Base-by-base conservation (phyloP, 2,888 invertebrate species). In the Coelinius sp. region DNA sequence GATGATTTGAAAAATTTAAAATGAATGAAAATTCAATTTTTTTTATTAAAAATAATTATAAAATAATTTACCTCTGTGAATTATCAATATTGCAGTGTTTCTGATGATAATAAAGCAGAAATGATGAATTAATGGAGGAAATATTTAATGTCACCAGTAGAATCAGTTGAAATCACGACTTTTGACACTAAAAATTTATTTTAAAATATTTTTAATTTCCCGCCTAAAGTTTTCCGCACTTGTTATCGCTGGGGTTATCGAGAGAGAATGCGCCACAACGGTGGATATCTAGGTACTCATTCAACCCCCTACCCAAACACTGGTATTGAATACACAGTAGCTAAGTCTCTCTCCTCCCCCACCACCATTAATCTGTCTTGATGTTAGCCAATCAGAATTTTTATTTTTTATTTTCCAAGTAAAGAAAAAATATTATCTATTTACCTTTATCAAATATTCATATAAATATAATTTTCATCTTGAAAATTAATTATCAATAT, bases 301-400 rank as follows among this genome's bases (percentile, higher is more conserved):
- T 84, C 83, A 83, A 85, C 83, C 84, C 79, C 84, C 85, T 85
- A 84, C 84, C 82, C 77, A 75, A 71, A 70, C 73, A 71, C 74
- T 70, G n/a, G 46, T 52, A 52, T 63, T 71, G 70, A 63, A 70
- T 72, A 27, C 38, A n/a, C 38, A 71, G 73, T 63, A 59, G 73
- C 69, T 46, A 68, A 67, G 56, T 49, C 49, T 62, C 68, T 46
- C 77, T 75, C 66, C 77, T 78, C 79, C 80, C 78, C 77, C 76
- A 74, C 77, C 76, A 74, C 73, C 71, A 71, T 49, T 46, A 20
- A 59, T 66, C 56, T 44, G 64, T 68, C 31, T 74, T 77, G 52
- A 44, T 63, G 44, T 64, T 73, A 52, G 69, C 82, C 83, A 83
- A 82, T 83, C 79, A 72, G 69, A 70, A 66, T 70, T 74, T 59